phyloP scores from a whole-genome alignment of 2,888 invertebrate genomes.

The Tiliacea aurago region DNA sequence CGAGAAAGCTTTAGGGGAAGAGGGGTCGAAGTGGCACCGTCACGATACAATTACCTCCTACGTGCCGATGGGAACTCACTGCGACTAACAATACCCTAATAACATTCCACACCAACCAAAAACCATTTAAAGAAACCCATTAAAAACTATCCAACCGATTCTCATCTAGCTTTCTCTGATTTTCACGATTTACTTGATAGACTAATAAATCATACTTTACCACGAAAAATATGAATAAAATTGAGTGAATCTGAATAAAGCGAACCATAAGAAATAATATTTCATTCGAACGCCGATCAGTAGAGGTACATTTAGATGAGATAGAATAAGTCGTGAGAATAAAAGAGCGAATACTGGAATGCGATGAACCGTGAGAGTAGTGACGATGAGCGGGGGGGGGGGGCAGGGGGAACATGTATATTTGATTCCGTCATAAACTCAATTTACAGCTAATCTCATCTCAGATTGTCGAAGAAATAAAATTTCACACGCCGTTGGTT shows the following conservation, averaged over 20 bases:
- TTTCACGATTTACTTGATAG: conserved; percentile 52
- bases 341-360: conserved; percentile 78
- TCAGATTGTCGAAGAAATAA: conserved; percentile 90
- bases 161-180: conserved; percentile 45
- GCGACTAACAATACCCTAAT: conserved; percentile 73
- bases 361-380: conserved; percentile 82
- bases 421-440: conserved; percentile 89
- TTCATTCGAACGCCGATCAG: conserved; percentile 76
- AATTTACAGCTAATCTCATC: conserved; percentile 90
- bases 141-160: conserved; percentile 42
- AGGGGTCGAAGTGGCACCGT: conserved; percentile 73
- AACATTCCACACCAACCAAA: conserved; percentile 56
- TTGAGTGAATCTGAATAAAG: conserved; percentile 67
- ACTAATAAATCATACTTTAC: conserved; percentile 65
- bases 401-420: conserved; percentile 82
- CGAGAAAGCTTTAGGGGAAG: conserved; percentile 63
- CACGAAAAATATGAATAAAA: conserved; percentile 69
- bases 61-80: conserved; percentile 64
- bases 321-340: conserved; percentile 77
- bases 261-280: conserved; percentile 72
- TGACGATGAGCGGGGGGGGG: conserved; percentile 58
- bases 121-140: conserved; percentile 36
- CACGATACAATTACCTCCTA: conserved; percentile 78
- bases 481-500: conserved; percentile 88
- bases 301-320: conserved; percentile 76